Evolutionary conservation across 2,797 vertebrate species (phyloP), one percentile per base, ranked within the genome.

Genomic region (Pseudotriccus pelzelni): DNA sequence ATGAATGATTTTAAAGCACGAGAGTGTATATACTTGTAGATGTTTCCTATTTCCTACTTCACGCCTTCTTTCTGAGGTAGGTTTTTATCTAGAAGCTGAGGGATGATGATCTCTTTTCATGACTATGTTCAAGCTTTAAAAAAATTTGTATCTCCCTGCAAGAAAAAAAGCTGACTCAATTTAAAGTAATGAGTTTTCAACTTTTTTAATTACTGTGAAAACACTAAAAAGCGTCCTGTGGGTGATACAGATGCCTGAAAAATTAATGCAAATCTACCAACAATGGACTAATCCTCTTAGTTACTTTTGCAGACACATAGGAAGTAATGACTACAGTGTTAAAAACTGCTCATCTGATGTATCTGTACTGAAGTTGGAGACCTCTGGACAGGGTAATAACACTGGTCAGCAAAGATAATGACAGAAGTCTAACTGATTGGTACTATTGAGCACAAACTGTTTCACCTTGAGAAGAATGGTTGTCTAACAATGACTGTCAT

Each of bases 301-400:
- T 68, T 83, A 28, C 46, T 89, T 89, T 37, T 72, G 30, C 55
- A 90, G 62, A 50, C 25, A 46, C 1, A 0, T 75, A 86, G 55
- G 72, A 90, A 88, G 28, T 60, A 81, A 28, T 4, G 18, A 39
- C 58, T 56, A 23, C 36, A 27, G 19, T 52, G 55, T 73, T 86
- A 52, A 55, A 84, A 94, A 44, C n/a, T 78, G 66, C 73, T 91
- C 53, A 30, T 62, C 24, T 66, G 24, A 36, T 1, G 2, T 78
- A 32, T 87, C 72, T 81, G 2, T 70, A 28, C 36, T 66, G 76
- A 67, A 86, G 55, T 36, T 5, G 3, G 36, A 94, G 91, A 79
- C 79, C 69, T 90, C 89, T 78, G 62, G 69, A 60, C 87, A 70
- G 60, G 56, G 20, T 80, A 90, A 21, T 86, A 84, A 68, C 59